These are phyloP conservation scores for Oscheius sp. DNA, from an alignment of 2,888 invertebrate genomes.

Conservation along the genomic window DNA sequence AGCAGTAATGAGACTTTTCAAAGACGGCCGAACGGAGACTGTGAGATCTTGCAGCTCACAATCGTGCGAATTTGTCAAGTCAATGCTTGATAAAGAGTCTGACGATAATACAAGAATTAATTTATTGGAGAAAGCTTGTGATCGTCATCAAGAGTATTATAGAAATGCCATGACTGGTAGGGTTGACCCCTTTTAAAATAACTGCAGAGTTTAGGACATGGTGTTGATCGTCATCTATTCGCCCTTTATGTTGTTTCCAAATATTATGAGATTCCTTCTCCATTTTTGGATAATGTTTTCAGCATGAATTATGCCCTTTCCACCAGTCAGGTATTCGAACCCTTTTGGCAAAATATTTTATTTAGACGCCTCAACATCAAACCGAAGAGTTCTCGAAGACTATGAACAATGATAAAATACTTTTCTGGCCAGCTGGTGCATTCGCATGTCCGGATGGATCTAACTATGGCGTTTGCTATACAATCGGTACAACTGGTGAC, in stretches of 20 bases:
- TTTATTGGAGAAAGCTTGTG: slow-evolving; percentile 71
- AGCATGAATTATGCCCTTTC: slow-evolving; percentile 97
- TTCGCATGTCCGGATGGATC: slow-evolving; percentile 62
- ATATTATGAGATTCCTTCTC: slow-evolving; percentile 82
- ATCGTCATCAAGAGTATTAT: slow-evolving; percentile 84
- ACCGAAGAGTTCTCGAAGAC: slow-evolving; percentile 50
- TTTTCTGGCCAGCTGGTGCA: slow-evolving; percentile 66
- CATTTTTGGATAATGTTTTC: slow-evolving; percentile 81
- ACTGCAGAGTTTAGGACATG: slow-evolving; percentile 25
- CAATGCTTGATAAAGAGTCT: slow-evolving; percentile 81
- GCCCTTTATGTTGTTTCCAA: slow-evolving; percentile 96
- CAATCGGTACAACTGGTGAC: slow-evolving; percentile 59
- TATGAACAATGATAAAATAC: slow-evolving; percentile 50
- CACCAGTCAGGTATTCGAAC: slow-evolving; percentile 79
- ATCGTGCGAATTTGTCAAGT: slow-evolving; percentile 89
- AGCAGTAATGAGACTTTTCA: slow-evolving; percentile 92
- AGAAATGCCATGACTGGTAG: slow-evolving; percentile 96
- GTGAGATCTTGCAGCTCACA: slow-evolving; percentile 92
- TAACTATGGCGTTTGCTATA: slow-evolving; percentile 63
- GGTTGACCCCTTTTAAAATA: background rate
- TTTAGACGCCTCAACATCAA: slow-evolving; percentile 63
- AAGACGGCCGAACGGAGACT: slow-evolving; percentile 96
- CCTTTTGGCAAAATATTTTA: background rate
- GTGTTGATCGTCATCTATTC: slow-evolving; percentile 89
- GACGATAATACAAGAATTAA: slow-evolving; percentile 39